These are phyloP conservation scores for Dipodomys spectabilis DNA, from an alignment of 2,113 vertebrate genomes.

Conservation along the genomic window DNA sequence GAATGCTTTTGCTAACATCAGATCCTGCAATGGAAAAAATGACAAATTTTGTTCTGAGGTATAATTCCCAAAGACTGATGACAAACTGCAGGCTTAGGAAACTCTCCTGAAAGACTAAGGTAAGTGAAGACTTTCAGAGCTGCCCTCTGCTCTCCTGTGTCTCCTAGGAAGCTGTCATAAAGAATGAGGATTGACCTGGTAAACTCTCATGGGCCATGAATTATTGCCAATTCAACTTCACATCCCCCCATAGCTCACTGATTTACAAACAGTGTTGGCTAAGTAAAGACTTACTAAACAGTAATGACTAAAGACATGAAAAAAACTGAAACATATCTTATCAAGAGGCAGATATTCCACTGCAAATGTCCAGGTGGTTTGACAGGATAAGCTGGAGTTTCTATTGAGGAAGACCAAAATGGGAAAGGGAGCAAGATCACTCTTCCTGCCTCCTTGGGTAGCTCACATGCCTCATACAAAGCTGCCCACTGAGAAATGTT, in stretches of 20 bases:
- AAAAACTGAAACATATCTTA: background rate
- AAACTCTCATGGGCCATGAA: background rate
- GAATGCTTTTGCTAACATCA: conserved; percentile 16
- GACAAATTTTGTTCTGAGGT: background rate
- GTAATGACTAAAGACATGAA: background rate
- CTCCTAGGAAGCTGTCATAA: conserved; percentile 41
- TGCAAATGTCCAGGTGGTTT: conserved; percentile 11
- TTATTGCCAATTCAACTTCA: background rate
- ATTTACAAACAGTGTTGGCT: conserved; percentile 27
- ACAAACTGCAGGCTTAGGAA: background rate
- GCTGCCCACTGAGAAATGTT: background rate
- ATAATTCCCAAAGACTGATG: background rate
- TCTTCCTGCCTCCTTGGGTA: background rate
- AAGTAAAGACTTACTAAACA: background rate
- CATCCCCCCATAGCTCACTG: background rate
- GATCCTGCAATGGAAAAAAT: background rate
- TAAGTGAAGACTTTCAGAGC: background rate
- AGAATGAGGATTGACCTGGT: background rate
- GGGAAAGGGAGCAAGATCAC: background rate
- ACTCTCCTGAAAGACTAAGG: background rate
- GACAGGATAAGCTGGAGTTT: background rate
- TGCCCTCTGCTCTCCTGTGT: background rate
- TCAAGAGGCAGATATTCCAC: conserved; percentile 10
- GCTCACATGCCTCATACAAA: background rate
- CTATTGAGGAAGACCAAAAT: background rate